phyloP scores from a whole-genome alignment of 2,888 invertebrate genomes.

The Drepana falcataria region DNA sequence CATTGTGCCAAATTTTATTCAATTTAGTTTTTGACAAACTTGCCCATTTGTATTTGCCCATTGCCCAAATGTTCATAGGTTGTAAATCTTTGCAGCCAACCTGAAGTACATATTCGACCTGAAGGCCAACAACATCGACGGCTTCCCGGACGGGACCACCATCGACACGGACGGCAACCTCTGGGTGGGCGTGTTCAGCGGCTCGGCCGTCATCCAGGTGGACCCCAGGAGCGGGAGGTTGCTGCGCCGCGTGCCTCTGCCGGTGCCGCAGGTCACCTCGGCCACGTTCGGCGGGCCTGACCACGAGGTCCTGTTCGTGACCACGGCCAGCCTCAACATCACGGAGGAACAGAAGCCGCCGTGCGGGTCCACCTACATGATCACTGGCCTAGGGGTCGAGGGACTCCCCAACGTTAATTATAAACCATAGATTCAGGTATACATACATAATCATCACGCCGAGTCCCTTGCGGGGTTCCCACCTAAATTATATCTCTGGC shows the following conservation, averaged over 20 bases:
- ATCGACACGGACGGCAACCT: conserved; percentile 87
- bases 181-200: conserved; percentile 86
- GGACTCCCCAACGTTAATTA: conserved; percentile 62
- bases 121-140: conserved; percentile 48
- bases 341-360: conserved; percentile 58
- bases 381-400: conserved; percentile 80
- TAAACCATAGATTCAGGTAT: conserved; percentile 25
- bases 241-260: conserved; percentile 72
- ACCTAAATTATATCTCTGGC: too few species aligned
- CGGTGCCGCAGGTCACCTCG: conserved; percentile 83
- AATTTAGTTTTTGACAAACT: too few species aligned
- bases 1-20: too few species aligned
- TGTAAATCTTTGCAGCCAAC: conserved; percentile 68
- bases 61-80: too few species aligned
- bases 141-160: conserved; percentile 84
- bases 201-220: conserved; percentile 75
- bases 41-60: too few species aligned
- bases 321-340: conserved; percentile 70
- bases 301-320: conserved; percentile 83
- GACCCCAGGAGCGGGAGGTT: conserved; percentile 76
- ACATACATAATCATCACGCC: not conserved
- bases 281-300: conserved; percentile 85
- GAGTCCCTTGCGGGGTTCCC: too few species aligned
- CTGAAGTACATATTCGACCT: conserved; percentile 80
- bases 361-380: conserved; percentile 80